phyloP scores from a whole-genome alignment of 1,140 invertebrate genomes.

The Odontomachus brunneus region DNA sequence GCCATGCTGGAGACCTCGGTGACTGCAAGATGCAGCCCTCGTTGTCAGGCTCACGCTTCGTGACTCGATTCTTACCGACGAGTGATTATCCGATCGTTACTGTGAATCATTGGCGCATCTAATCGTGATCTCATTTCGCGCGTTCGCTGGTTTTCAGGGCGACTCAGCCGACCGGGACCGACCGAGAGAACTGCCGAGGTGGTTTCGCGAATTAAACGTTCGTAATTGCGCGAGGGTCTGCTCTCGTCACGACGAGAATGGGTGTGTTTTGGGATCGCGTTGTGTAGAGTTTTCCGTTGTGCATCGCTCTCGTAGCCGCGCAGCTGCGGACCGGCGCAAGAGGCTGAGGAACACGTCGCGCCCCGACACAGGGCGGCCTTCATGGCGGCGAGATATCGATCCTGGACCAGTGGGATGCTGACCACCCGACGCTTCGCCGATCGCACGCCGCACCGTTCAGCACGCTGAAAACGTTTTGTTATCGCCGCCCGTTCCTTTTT shows the following conservation, averaged over 20 bases:
- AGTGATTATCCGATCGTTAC: too few species aligned
- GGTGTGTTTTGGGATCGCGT: constrained; percentile 31
- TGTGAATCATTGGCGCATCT: too few species aligned
- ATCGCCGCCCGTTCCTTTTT: constrained; percentile 58
- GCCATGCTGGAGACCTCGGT: too few species aligned
- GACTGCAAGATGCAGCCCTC: too few species aligned
- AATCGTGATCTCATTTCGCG: too few species aligned
- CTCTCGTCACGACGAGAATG: not conserved
- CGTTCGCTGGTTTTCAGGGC: too few species aligned
- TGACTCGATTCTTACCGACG: too few species aligned
- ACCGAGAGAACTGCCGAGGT: too few species aligned
- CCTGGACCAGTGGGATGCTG: constrained; percentile 73
- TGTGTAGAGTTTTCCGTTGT: not conserved
- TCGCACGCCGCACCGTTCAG: constrained; percentile 33
- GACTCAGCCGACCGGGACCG: too few species aligned
- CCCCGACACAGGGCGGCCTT: constrained; percentile 29
- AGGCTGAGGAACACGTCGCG: not conserved
- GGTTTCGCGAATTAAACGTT: too few species aligned
- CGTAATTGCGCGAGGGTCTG: not conserved
- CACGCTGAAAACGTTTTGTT: constrained; percentile 21
- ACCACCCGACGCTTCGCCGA: constrained; percentile 55
- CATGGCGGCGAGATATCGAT: constrained; percentile 78
- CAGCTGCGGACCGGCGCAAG: constrained; percentile 27
- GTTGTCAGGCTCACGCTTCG: too few species aligned
- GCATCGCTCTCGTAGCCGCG: constrained; percentile 22